A percentile compares a stretch with the other conserved stretches of the same genome.
Evolutionary conservation across 2,113 vertebrate species (phyloP).

Genomic region (Bos javanicus): DNA sequence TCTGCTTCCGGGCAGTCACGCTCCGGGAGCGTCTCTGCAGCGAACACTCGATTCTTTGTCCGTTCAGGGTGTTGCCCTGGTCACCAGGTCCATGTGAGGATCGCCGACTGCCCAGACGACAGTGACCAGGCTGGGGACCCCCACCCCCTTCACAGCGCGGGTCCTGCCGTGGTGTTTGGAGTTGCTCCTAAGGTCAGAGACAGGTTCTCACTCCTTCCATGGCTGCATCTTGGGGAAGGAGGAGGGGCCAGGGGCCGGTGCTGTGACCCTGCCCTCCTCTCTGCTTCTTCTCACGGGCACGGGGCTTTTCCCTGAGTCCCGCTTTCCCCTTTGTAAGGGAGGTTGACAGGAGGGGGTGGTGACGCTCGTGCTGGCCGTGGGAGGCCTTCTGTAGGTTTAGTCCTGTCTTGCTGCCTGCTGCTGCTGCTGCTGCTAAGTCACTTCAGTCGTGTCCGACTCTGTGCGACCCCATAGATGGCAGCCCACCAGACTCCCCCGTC

Average conservation of each 20-base stretch:
- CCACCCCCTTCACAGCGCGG: accelerated
- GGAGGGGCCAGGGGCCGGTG: neutral
- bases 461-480: too few species aligned
- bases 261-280: neutral
- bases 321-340: neutral
- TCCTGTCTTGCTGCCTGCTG: neutral
- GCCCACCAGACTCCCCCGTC: too few species aligned
- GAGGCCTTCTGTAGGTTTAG: neutral
- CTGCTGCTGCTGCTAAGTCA: too few species aligned
- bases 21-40: neutral
- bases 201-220: accelerated
- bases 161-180: neutral
- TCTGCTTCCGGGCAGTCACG: neutral
- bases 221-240: neutral
- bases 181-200: neutral
- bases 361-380: neutral
- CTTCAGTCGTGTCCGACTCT: too few species aligned
- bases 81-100: neutral
- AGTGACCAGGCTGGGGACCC: neutral
- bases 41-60: neutral
- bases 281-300: neutral
- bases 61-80: neutral
- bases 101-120: neutral
- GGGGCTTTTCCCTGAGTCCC: neutral
- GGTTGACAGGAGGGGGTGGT: too few species aligned